A percentile compares a stretch with the other conserved stretches of the same genome.
These are phyloP conservation scores for Drosophila dives DNA, from an alignment of 2,888 invertebrate genomes.

Conservation along the genomic window DNA sequence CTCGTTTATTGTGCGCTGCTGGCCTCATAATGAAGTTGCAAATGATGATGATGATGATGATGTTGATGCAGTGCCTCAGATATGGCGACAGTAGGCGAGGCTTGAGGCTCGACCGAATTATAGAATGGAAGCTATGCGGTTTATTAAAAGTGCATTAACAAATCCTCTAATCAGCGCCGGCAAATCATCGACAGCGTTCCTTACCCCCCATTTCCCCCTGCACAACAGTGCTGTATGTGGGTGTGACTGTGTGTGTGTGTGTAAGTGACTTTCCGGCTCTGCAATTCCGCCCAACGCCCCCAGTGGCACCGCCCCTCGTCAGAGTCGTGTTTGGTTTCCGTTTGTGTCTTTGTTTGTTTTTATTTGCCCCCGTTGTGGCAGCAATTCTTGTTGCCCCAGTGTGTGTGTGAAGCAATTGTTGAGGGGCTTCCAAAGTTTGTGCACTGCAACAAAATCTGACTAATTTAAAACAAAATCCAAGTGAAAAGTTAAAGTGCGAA, in stretches of 20 bases:
- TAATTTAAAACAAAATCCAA: background rate
- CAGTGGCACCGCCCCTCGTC: conserved; percentile 12
- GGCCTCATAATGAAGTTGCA: conserved; percentile 27
- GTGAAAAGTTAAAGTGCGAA: background rate
- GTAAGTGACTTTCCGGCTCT: conserved; percentile 51
- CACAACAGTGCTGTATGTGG: conserved; percentile 7
- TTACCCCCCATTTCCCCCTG: background rate
- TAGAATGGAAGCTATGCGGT: conserved; percentile 18
- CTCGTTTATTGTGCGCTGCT: conserved; percentile 43
- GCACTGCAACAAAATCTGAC: conserved; percentile 41
- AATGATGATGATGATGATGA: conserved; percentile 55
- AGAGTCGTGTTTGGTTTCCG: conserved; percentile 49
- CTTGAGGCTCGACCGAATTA: background rate
- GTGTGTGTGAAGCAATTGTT: conserved; percentile 27
- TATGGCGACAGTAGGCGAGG: conserved; percentile 55
- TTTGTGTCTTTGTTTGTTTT: conserved; percentile 48
- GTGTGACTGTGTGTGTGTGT: conserved; percentile 3
- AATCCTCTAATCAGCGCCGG: conserved; percentile 76
- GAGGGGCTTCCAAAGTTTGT: conserved; percentile 24
- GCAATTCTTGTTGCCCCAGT: conserved; percentile 35
- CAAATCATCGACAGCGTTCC: conserved; percentile 56
- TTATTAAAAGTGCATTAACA: conserved; percentile 78
- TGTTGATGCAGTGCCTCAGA: conserved; percentile 53
- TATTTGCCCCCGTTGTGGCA: conserved; percentile 45
- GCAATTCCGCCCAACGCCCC: conserved; percentile 30